phyloP scores from a whole-genome alignment of 1,140 invertebrate species.

The Sarcophaga peregrina region DNA sequence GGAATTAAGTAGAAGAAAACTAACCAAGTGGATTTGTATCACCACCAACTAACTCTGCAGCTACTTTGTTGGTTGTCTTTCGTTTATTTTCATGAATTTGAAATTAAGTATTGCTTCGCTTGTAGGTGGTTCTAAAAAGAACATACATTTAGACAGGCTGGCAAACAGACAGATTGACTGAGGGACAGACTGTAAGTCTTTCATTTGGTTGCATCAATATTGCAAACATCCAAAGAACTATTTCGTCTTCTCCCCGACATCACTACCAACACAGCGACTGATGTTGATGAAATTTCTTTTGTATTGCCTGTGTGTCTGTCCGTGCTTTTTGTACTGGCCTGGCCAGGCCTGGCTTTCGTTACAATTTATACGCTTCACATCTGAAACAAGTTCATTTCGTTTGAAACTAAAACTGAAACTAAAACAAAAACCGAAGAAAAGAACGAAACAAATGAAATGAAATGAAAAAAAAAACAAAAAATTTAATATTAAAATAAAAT shows the following conservation, averaged over 20 bases:
- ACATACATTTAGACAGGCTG: neutral
- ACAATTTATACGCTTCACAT: neutral
- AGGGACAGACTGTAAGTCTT: no score
- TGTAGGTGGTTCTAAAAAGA: conserved; percentile 10
- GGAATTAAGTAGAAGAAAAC: neutral
- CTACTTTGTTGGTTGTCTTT: neutral
- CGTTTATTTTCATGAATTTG: neutral
- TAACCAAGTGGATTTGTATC: neutral
- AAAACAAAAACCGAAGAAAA: neutral
- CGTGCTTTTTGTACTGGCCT: neutral
- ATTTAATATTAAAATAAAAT: neutral
- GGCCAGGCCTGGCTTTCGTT: neutral
- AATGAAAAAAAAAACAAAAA: neutral
- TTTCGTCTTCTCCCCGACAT: neutral
- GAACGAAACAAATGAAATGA: neutral
- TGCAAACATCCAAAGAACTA: neutral
- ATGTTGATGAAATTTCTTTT: conserved; percentile 12
- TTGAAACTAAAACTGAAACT: neutral
- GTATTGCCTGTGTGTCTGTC: neutral
- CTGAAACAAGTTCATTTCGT: conserved; percentile 8
- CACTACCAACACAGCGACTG: neutral
- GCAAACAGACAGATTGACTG: neutral
- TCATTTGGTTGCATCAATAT: conserved; percentile 2
- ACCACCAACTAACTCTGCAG: neutral
- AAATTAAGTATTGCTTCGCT: neutral